Evolutionary conservation across 2,113 vertebrate genomes (phyloP), one percentile per base, ranked within the genome.

Genomic region (Xiphophorus couchianus): DNA sequence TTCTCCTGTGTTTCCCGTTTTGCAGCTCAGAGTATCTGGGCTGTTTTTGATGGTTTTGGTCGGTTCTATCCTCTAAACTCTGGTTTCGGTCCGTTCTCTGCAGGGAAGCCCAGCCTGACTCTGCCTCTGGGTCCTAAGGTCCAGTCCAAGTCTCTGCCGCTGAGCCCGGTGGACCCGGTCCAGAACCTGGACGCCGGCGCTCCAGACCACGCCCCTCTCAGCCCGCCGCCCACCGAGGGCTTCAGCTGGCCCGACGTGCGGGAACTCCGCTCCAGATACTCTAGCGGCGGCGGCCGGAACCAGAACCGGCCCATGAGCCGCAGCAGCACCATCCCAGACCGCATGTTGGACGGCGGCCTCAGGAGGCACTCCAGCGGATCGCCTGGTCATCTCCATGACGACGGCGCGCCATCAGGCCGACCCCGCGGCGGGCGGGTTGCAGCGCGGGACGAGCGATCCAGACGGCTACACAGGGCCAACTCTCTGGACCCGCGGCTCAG

Each of bases 191-290:
- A 13, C 28, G 74, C 27, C 58, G 65, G 62, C 68, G 78, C 3
- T 0, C 88, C 88, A 1, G 79, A 78, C 7, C 87, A 39, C 73
- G 95, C 94, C 74, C 93, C 93, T 2, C 82, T 86, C 1, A 95
- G 93, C 67, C 91, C 95, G 1, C 92, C 95, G 3, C 42, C 90
- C 1, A 17, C 83, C 0, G 96, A 97, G 76, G 90, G 88, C 39
- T 98, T 98, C 72, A 9, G 77, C 65, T 98, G 97, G 97, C 97
- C 97, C 0, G 96, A 99, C 0, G 97, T 98, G 29, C 93, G 85
- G 5, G 92, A 96, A 66, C 95, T 98, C 3, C 83, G 96, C 62
- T 96, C 95, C 65, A 96, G 90, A 71, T 97, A 97, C 33, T 69
- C 90, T 0, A 86, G 51, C 39, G 42, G 28, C 39, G 42, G 28